Base-by-base conservation (phyloP, 2,888 invertebrate species). In the Parasteatoda lunata region DNA sequence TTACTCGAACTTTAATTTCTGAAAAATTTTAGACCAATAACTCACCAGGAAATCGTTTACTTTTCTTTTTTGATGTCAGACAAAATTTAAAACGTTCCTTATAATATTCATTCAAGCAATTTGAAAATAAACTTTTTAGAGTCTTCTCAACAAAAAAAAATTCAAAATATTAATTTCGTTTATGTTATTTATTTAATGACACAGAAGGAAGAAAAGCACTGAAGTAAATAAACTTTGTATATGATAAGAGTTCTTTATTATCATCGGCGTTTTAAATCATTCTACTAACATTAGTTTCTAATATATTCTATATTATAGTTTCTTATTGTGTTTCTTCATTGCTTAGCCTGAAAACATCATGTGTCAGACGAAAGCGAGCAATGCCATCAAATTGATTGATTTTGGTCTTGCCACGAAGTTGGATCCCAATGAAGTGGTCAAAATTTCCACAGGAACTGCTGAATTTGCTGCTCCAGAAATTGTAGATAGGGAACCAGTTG, bases 381-480 rank as follows among this genome's bases (percentile, higher is more conserved):
- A 97, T 77, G 97, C 97, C 91, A 96, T 99, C 9, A 99, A 99
- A 94, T 94, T 99, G 71, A 99, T 99, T 90, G 99, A 99, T 93
- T 99, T 99, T 92, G 99, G 99, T 13, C 93, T 99, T 85, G 98
- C 99, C 0, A 98, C 99, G 0, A 97, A 98, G 92, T 93, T 99
- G 89, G 98, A 99, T 93, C 99, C 99, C 0, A 98, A 98, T 92
- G 98, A 99, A 92, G 96, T 98, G 49, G 99, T 99, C 4, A 99
- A 99, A 93, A 99, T 99, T 89, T 98, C 98, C 3, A 99, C 99
- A 0, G 99, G 99, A 86, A 99, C 99, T 0, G 99, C 99, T 0
- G 99, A 99, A 93, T 99, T 99, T 93, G 99, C 99, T 1, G 98
- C 99, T 68, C 99, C 99, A 0, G 99, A 99, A 94, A 98, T 99